phyloP scores from a whole-genome alignment of 2,888 invertebrate genomes.

The Lasioglossum morio region DNA sequence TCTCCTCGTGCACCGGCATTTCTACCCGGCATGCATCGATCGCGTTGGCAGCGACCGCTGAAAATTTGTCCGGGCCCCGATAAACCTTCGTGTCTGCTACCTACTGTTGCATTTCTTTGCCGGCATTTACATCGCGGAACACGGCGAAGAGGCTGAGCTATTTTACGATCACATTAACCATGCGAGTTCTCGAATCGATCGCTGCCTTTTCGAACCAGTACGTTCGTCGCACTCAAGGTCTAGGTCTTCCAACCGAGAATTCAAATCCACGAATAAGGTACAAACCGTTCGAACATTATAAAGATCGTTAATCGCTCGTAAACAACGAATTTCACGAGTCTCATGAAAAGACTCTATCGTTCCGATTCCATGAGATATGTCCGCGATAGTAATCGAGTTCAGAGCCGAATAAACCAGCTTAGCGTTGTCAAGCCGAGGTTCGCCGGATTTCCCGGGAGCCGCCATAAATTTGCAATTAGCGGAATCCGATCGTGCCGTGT shows the following conservation, averaged over 20 bases:
- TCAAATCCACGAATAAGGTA: background rate
- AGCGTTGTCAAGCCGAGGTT: conserved; percentile 6
- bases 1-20: conserved; percentile 44
- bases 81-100: conserved; percentile 27
- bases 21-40: conserved; percentile 53
- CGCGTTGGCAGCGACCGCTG: conserved; percentile 47
- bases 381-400: background rate
- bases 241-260: background rate
- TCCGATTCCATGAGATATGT: conserved; percentile 2
- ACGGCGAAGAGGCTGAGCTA: background rate
- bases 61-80: conserved; percentile 45
- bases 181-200: background rate
- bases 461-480: conserved; percentile 68
- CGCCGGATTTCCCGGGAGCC: conserved; percentile 27
- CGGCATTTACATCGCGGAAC: conserved; percentile 8
- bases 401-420: conserved; percentile 6
- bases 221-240: background rate
- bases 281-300: background rate
- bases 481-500: conserved; percentile 58
- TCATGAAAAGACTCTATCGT: background rate
- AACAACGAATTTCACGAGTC: background rate
- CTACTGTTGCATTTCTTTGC: conserved; percentile 25
- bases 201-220: background rate
- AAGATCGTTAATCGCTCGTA: background rate
- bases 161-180: conserved; percentile 1